Percentiles rank a stretch among this genome's conserved stretches.
These are phyloP conservation scores for Plotosus lineatus DNA, from an alignment of 2,113 vertebrate genomes.

Conservation along the genomic window DNA sequence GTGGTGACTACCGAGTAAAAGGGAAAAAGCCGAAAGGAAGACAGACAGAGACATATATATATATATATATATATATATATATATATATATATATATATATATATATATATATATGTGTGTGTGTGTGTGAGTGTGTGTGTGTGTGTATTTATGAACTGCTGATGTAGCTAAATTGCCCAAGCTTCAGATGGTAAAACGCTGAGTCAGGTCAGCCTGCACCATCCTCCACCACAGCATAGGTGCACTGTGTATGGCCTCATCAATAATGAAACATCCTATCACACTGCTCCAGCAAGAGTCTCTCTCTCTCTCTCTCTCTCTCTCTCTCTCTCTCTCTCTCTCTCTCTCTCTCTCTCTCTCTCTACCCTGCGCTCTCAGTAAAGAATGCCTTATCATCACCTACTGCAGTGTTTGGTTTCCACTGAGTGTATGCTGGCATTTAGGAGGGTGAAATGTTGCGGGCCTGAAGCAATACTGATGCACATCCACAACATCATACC, in stretches of 20 bases:
- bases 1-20: too few species aligned
- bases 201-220: slow-evolving; percentile 67
- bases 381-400: slow-evolving; percentile 23
- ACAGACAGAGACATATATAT: too few species aligned
- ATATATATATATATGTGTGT: too few species aligned
- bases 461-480: background rate
- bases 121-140: too few species aligned
- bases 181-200: slow-evolving; percentile 66
- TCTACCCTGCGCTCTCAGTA: background rate
- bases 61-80: slow-evolving; percentile 33
- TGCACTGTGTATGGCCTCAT: slow-evolving; percentile 70
- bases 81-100: background rate
- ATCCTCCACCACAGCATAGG: slow-evolving; percentile 60
- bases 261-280: slow-evolving; percentile 72
- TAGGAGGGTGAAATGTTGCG: background rate
- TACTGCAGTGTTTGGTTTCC: slow-evolving; percentile 31
- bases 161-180: slow-evolving; percentile 62
- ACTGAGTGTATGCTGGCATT: background rate
- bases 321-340: slow-evolving; percentile 2
- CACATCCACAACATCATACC: background rate
- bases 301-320: slow-evolving; percentile 4
- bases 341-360: background rate
- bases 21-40: too few species aligned
- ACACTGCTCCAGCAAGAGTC: slow-evolving; percentile 42
- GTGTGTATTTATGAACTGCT: slow-evolving; percentile 60